These are phyloP conservation scores for Chydorus sphaericus DNA, from an alignment of 2,888 invertebrate genomes.

Conservation along the genomic window DNA sequence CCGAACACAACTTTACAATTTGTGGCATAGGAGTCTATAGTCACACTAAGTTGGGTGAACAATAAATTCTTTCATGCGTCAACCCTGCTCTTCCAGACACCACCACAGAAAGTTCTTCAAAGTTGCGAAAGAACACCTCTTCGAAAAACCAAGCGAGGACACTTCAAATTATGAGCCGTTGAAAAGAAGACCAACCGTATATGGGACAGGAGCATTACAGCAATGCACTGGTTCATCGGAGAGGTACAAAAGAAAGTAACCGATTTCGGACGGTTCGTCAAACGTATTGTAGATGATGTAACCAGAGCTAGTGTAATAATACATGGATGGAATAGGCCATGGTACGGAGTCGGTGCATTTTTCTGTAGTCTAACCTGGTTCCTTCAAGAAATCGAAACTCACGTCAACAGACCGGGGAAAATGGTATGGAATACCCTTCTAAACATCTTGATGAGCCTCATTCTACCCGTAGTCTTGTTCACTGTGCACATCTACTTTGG, in stretches of 20 bases:
- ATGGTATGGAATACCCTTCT: background rate
- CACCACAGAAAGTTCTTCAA: background rate
- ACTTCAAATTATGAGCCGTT: background rate
- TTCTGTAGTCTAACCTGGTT: background rate
- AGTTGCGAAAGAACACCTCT: background rate
- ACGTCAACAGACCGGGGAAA: background rate
- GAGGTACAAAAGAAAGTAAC: background rate
- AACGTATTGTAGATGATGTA: background rate
- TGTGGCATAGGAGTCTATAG: too few relatives aligned
- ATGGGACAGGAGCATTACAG: background rate
- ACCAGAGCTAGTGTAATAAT: background rate
- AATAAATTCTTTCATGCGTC: too few relatives aligned
- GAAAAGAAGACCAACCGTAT: background rate
- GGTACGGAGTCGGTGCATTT: background rate
- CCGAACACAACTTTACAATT: too few relatives aligned
- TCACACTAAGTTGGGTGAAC: too few relatives aligned
- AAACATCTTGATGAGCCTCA: background rate
- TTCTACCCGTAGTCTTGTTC: background rate
- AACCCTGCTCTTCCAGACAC: too few relatives aligned
- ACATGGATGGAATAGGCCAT: background rate
- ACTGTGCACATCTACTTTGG: background rate
- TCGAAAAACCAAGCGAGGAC: background rate
- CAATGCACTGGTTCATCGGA: background rate
- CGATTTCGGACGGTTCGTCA: background rate
- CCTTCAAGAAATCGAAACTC: background rate